Percentiles rank a stretch among this genome's conserved stretches.
phyloP scores from a whole-genome alignment of 2,797 vertebrate genomes.

The Xenopus petersii region DNA sequence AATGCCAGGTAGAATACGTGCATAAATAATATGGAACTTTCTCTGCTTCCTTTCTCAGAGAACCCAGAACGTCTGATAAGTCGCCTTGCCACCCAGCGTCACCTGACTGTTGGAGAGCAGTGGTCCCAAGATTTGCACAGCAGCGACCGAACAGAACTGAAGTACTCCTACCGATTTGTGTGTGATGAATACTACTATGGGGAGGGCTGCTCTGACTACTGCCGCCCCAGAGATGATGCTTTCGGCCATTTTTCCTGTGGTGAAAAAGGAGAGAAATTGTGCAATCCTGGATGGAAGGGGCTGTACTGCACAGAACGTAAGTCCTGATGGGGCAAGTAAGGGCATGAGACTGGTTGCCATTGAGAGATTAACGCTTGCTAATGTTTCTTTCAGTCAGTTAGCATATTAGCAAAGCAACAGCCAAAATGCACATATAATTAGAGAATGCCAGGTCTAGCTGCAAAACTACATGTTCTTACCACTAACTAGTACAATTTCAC shows the following conservation, averaged over 20 bases:
- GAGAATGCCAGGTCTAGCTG: too few relatives aligned
- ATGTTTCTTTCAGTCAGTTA: too few relatives aligned
- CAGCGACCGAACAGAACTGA: slow-evolving; percentile 82
- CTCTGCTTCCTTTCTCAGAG: slow-evolving; percentile 64
- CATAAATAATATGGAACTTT: slow-evolving; percentile 2
- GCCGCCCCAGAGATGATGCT: slow-evolving; percentile 88
- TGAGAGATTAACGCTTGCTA: too few relatives aligned
- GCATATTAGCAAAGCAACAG: too few relatives aligned
- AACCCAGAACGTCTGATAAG: slow-evolving; percentile 90
- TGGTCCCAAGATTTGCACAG: slow-evolving; percentile 94
- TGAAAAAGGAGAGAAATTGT: slow-evolving; percentile 91
- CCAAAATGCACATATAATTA: too few relatives aligned
- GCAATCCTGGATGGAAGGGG: slow-evolving; percentile 94
- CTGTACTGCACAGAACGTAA: slow-evolving; percentile 94
- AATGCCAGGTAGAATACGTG: neutral
- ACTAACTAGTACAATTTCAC: too few relatives aligned
- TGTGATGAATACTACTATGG: slow-evolving; percentile 96
- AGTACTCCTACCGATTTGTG: slow-evolving; percentile 92
- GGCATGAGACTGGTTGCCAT: too few relatives aligned
- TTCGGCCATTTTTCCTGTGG: slow-evolving; percentile 97
- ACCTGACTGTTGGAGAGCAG: slow-evolving; percentile 89
- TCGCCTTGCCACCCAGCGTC: slow-evolving; percentile 89
- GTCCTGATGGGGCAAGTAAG: slow-evolving; percentile 54
- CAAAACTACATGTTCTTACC: too few relatives aligned
- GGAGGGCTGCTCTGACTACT: slow-evolving; percentile 95